These are phyloP conservation scores for Alaudala cheleensis DNA, from an alignment of 2,113 vertebrate species.

Conservation along the genomic window DNA sequence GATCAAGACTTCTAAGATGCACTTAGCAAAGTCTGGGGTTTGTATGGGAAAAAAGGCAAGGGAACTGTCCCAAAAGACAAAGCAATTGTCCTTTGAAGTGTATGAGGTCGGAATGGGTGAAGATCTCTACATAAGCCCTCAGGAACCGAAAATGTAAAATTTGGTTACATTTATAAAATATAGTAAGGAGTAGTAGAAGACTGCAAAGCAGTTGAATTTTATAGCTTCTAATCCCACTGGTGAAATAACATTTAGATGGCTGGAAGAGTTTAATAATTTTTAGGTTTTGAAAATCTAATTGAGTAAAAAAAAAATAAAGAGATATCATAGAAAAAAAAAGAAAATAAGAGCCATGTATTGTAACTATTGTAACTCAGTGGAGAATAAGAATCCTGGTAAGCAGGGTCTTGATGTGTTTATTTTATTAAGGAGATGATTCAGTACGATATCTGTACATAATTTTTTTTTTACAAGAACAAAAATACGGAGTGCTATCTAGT, in stretches of 20 bases:
- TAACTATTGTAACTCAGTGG: neutral
- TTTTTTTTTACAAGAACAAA: neutral
- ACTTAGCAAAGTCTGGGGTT: neutral
- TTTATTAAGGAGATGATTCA: neutral
- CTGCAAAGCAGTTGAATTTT: neutral
- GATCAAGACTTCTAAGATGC: neutral
- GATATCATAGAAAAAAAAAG: neutral
- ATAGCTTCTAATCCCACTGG: neutral
- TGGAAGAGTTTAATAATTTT: neutral
- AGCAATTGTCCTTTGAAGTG: neutral
- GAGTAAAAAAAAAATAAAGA: accelerated
- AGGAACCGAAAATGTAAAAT: neutral
- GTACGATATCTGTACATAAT: neutral
- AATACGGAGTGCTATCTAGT: neutral
- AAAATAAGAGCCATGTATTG: accelerated
- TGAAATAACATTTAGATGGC: neutral
- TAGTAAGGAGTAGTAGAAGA: neutral
- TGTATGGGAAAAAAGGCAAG: neutral
- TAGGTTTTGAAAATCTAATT: neutral
- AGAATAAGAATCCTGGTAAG: neutral
- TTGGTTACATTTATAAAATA: neutral
- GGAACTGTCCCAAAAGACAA: neutral
- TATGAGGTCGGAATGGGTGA: neutral
- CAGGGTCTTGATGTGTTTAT: neutral
- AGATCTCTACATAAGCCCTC: neutral